Evolutionary conservation across 2,113 vertebrate species (phyloP).

Genomic region (Perca schrenkii): DNA sequence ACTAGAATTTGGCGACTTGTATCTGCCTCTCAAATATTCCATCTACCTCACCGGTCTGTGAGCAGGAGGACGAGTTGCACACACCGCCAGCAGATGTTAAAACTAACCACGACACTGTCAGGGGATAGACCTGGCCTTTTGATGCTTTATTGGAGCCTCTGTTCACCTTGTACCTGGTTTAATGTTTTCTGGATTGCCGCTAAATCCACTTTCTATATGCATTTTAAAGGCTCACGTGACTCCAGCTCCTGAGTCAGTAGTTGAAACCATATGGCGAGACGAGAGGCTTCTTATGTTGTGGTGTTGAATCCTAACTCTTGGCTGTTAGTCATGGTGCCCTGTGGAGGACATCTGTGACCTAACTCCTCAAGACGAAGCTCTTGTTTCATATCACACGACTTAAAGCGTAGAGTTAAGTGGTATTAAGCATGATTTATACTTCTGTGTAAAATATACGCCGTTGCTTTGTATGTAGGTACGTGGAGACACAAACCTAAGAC

Average conservation of each 20-base stretch:
- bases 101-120: background rate
- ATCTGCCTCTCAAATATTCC: no score
- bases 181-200: slow-evolving; percentile 14
- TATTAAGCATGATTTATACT: background rate
- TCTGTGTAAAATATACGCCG: no score
- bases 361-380: background rate
- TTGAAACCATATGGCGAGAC: slow-evolving; percentile 8
- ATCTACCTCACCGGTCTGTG: no score
- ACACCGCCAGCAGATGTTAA: no score
- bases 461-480: no score
- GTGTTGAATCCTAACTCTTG: background rate
- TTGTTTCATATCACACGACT: background rate
- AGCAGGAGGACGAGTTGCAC: no score
- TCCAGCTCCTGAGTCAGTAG: background rate
- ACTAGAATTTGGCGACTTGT: no score
- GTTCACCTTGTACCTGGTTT: slow-evolving; percentile 2
- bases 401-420: background rate
- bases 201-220: slow-evolving; percentile 6
- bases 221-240: slow-evolving; percentile 21
- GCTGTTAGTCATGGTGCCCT: background rate
- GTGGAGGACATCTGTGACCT: background rate
- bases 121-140: background rate
- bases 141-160: background rate
- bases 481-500: no score
- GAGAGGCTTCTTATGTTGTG: background rate